Percentiles rank a stretch among this genome's conserved stretches.
phyloP scores from a whole-genome alignment of 2,888 invertebrate genomes.

The Caenorhabditis zanzibari region DNA sequence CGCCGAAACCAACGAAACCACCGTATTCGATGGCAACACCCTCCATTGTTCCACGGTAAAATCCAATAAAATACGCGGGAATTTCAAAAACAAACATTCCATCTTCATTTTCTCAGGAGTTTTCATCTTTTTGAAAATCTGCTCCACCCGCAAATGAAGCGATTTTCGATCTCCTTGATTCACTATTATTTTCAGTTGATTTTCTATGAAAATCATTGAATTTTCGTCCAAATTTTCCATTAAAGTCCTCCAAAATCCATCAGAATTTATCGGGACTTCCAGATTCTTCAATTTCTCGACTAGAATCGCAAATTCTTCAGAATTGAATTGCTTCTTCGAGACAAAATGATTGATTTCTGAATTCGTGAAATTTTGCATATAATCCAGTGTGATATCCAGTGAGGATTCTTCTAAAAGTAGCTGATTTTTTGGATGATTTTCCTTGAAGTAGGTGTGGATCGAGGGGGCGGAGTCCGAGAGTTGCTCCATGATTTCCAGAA shows the following conservation, averaged over 20 bases:
- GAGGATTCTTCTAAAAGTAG: conserved; percentile 18
- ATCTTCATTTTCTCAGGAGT: background rate
- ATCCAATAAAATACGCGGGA: conserved; percentile 17
- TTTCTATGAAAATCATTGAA: conserved; percentile 32
- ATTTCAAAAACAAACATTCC: background rate
- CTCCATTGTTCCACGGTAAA: background rate
- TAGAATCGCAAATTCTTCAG: conserved; percentile 4
- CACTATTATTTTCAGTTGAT: conserved; percentile 24
- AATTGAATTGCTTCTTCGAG: background rate
- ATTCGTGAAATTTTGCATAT: conserved; percentile 12
- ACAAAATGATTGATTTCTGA: conserved; percentile 28
- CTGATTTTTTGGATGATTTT: conserved; percentile 13
- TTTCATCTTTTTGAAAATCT: conserved; percentile 17
- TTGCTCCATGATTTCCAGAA: conserved; percentile 35
- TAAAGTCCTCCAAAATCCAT: conserved; percentile 22
- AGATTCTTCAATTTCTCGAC: background rate
- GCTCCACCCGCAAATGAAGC: background rate
- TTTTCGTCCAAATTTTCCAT: conserved; percentile 6
- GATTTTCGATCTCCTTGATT: conserved; percentile 2
- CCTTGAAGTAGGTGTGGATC: conserved; percentile 15
- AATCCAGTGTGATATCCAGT: conserved; percentile 8
- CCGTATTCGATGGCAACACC: conserved; percentile 3
- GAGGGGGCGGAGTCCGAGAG: background rate
- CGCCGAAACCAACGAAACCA: conserved; percentile 13
- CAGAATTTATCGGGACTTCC: background rate